Base-by-base conservation (phyloP, 2,888 invertebrate species). In the Dilophus febrilis region DNA sequence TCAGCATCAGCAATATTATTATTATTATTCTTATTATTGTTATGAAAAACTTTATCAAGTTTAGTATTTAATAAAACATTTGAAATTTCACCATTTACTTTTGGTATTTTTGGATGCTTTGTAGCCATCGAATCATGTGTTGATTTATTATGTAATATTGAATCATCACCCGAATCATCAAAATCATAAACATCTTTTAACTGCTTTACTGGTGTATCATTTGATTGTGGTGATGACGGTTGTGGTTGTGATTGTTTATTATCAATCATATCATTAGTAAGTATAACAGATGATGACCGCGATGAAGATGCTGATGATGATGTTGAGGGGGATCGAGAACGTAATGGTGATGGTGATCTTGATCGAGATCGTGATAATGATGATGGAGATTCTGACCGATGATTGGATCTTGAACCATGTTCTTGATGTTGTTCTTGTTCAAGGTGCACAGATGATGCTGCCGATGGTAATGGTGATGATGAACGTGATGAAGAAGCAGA, bases 161-260 rank as follows among this genome's bases (percentile, higher is more conserved):
- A n/a, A n/a, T n/a, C 54, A 46, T 68, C 68, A 43, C 64, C 65
- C 0, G 66, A 64, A 46, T 67, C 67, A 48, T 66, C 67, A 47
- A 66, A 66, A 48, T 66, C 65, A 44, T 66, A 66, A 37, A 66
- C 53, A 48, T 66, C 65, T 41, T 55, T 53, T 30, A 46, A 36
- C 17, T 42, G 26, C 40, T 48, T 45, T n/a, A n/a, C 30, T 38
- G 28, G 33, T 3, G 27, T 4, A 2, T 13, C 16, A 5, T 35
- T n/a, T 7, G 22, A 16, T 3, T 16, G 8, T 39, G 33, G 26
- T n/a, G 39, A 12, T 4, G 33, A 27, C 13, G 22, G 12, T 35
- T 29, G 18, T 7, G 35, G 30, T 37, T 38, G n/a, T n/a, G n/a
- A n/a, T n/a, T n/a, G n/a, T 38, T 42, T 42, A 27, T 37, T 29